Conservation (phyloP, 2,888 invertebrate genomes). For the Pristionchus fissidentatus region DNA sequence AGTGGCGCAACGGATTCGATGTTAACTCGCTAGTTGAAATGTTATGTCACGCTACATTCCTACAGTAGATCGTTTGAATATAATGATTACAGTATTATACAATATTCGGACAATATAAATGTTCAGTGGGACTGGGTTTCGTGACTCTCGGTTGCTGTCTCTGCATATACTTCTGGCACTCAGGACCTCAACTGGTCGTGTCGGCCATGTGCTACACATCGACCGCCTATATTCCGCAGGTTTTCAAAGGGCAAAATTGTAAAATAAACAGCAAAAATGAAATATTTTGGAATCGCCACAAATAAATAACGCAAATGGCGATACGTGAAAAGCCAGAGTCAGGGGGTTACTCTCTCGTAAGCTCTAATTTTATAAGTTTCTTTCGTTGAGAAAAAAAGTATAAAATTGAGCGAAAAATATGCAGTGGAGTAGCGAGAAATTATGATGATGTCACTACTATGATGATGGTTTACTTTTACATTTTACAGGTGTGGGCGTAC, state of each 20-base stretch:
- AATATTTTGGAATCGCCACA: background rate
- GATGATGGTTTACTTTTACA: too few species aligned
- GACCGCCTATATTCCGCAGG: conserved; percentile 45
- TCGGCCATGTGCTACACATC: conserved; percentile 47
- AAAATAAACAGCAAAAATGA: background rate
- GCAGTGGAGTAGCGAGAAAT: too few species aligned
- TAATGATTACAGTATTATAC: background rate
- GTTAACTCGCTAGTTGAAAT: background rate
- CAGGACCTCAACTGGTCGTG: background rate
- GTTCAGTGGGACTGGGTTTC: conserved; percentile 35
- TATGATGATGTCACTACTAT: too few species aligned
- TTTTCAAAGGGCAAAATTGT: too few species aligned
- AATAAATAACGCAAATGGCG: too few species aligned
- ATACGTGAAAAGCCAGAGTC: too few species aligned
- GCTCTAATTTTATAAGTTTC: too few species aligned
- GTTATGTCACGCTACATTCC: background rate
- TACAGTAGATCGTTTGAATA: background rate
- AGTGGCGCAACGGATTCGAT: background rate
- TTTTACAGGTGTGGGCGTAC: conserved; percentile 45
- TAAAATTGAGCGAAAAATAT: too few species aligned
- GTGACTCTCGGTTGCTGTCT: conserved; percentile 23
- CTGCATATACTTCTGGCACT: conserved; percentile 45
- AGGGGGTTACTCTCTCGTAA: too few species aligned
- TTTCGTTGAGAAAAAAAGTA: too few species aligned
- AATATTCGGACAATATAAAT: background rate